These are phyloP conservation scores for Typhlomys cinereus DNA, from an alignment of 2,113 vertebrate genomes.

Conservation along the genomic window DNA sequence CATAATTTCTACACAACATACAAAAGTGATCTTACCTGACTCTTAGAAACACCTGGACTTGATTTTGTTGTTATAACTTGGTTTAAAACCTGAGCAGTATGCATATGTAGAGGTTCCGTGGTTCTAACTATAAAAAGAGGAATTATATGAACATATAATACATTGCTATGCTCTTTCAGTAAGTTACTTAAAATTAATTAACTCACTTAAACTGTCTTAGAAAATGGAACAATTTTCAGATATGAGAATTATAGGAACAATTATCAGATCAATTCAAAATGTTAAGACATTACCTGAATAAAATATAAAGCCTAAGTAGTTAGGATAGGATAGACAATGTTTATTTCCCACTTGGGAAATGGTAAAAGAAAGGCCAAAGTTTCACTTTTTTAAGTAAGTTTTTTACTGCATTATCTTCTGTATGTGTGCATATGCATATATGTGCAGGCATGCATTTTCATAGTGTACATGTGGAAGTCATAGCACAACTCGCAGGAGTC, in stretches of 20 bases:
- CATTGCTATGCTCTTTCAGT: neutral
- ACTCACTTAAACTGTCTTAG: neutral
- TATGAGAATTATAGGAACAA: neutral
- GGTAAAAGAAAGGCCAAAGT: no score
- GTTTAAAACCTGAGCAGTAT: constrained; percentile 84
- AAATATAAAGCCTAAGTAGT: neutral
- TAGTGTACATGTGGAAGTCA: no score
- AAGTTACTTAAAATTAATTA: constrained; percentile 3
- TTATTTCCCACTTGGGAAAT: neutral
- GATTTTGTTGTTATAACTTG: constrained; percentile 77
- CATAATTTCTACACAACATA: neutral
- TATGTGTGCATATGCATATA: no score
- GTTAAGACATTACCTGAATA: neutral
- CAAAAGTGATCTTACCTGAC: constrained; percentile 67
- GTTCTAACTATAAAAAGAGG: constrained; percentile 60
- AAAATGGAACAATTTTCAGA: constrained; percentile 34
- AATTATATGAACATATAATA: constrained; percentile 39
- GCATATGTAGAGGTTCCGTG: constrained; percentile 82
- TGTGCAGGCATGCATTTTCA: no score
- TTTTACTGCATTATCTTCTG: no score
- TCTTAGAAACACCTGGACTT: constrained; percentile 63
- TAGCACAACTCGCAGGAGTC: no score
- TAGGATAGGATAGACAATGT: neutral
- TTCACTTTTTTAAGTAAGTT: no score
- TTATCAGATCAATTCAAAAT: constrained; percentile 48